Evolutionary conservation across 1,140 invertebrate species (phyloP).

Genomic region (Pseudomyrmex concolor): DNA sequence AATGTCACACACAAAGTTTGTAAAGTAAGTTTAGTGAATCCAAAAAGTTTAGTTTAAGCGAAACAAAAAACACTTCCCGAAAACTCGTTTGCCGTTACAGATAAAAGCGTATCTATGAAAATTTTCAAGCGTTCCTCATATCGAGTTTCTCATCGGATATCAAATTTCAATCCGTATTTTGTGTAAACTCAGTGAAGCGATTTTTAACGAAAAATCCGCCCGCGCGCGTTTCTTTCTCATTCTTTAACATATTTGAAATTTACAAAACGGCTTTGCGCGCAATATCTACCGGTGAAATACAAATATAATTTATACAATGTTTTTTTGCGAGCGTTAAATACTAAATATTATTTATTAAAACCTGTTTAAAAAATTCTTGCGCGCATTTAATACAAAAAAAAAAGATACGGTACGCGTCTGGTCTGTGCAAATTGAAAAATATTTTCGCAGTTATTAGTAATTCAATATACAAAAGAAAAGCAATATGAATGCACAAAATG

Average conservation of each 20-base stretch:
- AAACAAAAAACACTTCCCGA: not conserved
- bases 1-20: not conserved
- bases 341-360: not conserved
- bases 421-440: not conserved
- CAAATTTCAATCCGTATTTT: slow-evolving; percentile 6
- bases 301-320: not conserved
- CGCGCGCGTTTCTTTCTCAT: not conserved
- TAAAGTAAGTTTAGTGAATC: no score
- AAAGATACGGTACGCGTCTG: not conserved
- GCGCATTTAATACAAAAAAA: not conserved
- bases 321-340: not conserved
- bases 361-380: not conserved
- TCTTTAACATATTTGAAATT: slow-evolving; percentile 8
- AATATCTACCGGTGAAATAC: not conserved
- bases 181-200: not conserved
- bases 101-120: not conserved
- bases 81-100: not conserved
- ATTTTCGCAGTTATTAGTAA: not conserved
- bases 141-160: not conserved
- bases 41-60: not conserved
- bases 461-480: not conserved
- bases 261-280: not conserved
- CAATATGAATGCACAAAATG: slow-evolving; percentile 14
- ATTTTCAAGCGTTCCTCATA: not conserved
- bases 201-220: not conserved